Conservation (phyloP, 2,888 invertebrate genomes). For the Embidobia sp. region DNA sequence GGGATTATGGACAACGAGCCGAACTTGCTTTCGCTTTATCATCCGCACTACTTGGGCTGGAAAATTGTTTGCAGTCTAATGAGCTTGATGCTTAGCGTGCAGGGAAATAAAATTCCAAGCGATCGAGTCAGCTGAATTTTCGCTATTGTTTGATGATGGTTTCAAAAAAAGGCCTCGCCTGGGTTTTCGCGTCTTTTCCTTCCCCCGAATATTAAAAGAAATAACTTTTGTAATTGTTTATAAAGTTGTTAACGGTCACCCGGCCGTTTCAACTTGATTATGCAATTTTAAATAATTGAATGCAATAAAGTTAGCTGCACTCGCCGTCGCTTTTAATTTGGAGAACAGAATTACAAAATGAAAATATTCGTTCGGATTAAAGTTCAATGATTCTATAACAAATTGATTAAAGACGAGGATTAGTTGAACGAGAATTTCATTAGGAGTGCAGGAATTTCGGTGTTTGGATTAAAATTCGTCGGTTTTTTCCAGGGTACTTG, state of each 20-base stretch:
- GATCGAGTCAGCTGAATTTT: neutral
- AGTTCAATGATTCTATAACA: too few species aligned
- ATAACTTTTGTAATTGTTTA: neutral
- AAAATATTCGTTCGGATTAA: too few species aligned
- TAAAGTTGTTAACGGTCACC: neutral
- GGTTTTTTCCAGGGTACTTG: too few species aligned
- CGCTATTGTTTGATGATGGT: too few species aligned
- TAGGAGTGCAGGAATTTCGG: too few species aligned
- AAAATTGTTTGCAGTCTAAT: constrained; percentile 41
- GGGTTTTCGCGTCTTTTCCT: too few species aligned
- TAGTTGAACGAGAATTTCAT: too few species aligned
- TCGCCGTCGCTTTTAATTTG: neutral
- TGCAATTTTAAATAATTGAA: neutral
- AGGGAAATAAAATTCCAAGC: constrained; percentile 25
- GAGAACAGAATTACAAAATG: too few species aligned
- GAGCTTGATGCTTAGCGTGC: constrained; percentile 24
- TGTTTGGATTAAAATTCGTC: too few species aligned
- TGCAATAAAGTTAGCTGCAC: neutral
- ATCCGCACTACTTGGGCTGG: constrained; percentile 4
- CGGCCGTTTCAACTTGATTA: neutral
- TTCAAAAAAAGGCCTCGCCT: too few species aligned
- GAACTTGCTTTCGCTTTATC: constrained; percentile 18
- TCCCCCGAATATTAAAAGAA: neutral
- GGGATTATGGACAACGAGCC: constrained; percentile 36
- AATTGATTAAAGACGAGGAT: too few species aligned